Evolutionary conservation across 2,797 vertebrate species (phyloP).

Genomic region (Amniataba percoides): DNA sequence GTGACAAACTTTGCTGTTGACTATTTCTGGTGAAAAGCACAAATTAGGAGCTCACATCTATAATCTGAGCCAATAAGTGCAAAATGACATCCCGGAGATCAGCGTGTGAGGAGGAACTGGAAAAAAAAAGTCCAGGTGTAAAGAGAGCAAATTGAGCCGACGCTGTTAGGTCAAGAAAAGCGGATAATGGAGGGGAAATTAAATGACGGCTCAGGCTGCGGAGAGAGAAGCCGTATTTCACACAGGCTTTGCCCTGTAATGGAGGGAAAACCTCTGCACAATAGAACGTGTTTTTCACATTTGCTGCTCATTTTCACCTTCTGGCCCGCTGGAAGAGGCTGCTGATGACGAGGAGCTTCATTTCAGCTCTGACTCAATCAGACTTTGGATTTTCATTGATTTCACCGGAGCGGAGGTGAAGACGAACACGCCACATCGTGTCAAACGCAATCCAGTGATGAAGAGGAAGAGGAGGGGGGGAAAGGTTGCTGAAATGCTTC

Average conservation of each 20-base stretch:
- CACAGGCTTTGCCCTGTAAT: not conserved
- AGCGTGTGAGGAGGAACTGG: not conserved
- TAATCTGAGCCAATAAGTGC: conserved; percentile 20
- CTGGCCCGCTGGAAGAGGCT: not conserved
- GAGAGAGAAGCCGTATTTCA: conserved; percentile 21
- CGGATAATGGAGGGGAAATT: conserved; percentile 24
- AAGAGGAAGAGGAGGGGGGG: not conserved
- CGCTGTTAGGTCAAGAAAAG: conserved; percentile 23
- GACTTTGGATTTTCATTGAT: not conserved
- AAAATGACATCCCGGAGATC: conserved; percentile 8
- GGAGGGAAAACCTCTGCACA: not conserved
- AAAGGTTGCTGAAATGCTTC: conserved; percentile 12
- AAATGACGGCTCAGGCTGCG: conserved; percentile 16
- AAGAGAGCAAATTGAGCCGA: conserved; percentile 11
- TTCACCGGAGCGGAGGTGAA: not conserved
- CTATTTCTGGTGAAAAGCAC: conserved; percentile 13
- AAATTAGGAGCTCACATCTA: conserved; percentile 32
- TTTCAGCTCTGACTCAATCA: not conserved
- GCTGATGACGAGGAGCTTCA: not conserved
- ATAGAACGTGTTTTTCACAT: conserved; percentile 2
- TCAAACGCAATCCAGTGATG: not conserved
- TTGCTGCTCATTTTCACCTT: conserved; percentile 11
- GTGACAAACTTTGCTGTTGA: conserved; percentile 20
- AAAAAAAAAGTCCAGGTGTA: conserved; percentile 1
- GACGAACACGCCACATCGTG: not conserved